Percentiles rank a stretch among this genome's conserved stretches.
These are phyloP conservation scores for Brachynemurus nebulosus DNA, from an alignment of 2,888 invertebrate genomes.

Conservation along the genomic window DNA sequence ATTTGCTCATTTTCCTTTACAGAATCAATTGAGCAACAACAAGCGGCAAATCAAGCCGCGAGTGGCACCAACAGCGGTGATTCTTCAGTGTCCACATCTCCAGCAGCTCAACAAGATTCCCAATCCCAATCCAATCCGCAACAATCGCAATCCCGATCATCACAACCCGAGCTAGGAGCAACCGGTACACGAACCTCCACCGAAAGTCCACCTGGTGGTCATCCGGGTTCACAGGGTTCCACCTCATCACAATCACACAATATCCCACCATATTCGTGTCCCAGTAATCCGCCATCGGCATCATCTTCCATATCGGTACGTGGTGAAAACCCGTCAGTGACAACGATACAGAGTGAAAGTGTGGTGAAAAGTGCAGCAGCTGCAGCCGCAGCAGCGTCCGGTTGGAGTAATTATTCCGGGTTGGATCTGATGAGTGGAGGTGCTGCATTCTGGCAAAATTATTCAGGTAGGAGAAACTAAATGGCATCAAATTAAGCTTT, in stretches of 20 bases:
- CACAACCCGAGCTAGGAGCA: slow-evolving; percentile 6
- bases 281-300: not conserved
- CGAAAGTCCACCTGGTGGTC: slow-evolving; percentile 20
- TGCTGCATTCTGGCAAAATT: slow-evolving; percentile 83
- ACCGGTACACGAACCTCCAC: slow-evolving; percentile 31
- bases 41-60: too few species aligned
- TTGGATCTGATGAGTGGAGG: slow-evolving; percentile 74
- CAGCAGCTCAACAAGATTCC: not conserved
- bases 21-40: too few species aligned
- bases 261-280: slow-evolving; percentile 4
- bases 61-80: too few species aligned
- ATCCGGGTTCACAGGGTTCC: slow-evolving; percentile 17
- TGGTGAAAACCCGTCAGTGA: too few species aligned
- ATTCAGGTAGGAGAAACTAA: slow-evolving; percentile 82
- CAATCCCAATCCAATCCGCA: not conserved
- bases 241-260: slow-evolving; percentile 18
- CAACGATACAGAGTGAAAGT: slow-evolving; percentile 29
- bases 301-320: too few species aligned
- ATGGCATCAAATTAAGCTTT: too few species aligned
- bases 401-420: slow-evolving; percentile 52
- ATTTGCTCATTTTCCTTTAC: too few species aligned
- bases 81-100: too few species aligned
- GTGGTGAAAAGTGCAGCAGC: too few species aligned
- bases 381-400: too few species aligned
- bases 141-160: not conserved